phyloP scores from a whole-genome alignment of 2,888 invertebrate genomes.

The Drosophila parthenogenetica region DNA sequence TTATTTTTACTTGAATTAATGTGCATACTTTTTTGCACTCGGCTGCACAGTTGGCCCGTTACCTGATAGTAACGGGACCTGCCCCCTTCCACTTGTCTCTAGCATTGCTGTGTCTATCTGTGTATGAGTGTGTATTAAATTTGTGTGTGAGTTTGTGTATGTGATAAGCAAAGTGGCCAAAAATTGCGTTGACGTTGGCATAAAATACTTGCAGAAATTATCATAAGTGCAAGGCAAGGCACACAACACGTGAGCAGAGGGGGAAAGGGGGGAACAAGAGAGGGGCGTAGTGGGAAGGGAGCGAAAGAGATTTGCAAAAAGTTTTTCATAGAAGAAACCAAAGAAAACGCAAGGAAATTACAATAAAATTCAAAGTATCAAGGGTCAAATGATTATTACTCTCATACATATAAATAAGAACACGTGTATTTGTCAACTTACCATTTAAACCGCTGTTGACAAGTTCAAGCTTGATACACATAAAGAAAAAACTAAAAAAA shows the following conservation, averaged over 20 bases:
- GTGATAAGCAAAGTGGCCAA: conserved; percentile 63
- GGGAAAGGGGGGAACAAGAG: too few relatives aligned
- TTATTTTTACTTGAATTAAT: conserved; percentile 82
- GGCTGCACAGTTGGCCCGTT: conserved; percentile 75
- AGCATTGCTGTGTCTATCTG: neutral
- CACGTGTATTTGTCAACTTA: too few relatives aligned
- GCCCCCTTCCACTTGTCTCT: neutral
- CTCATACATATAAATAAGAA: too few relatives aligned
- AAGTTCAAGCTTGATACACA: too few relatives aligned
- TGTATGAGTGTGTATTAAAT: conserved; percentile 11
- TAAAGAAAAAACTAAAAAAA: too few relatives aligned
- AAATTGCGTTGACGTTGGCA: conserved; percentile 61
- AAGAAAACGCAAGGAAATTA: too few relatives aligned
- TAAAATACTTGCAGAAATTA: conserved; percentile 67
- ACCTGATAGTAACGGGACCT: conserved; percentile 63
- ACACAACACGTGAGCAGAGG: conserved; percentile 21
- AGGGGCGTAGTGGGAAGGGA: neutral
- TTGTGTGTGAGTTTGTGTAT: conserved; percentile 30
- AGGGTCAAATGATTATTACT: too few relatives aligned
- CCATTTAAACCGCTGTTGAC: too few relatives aligned
- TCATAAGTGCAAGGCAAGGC: conserved; percentile 58
- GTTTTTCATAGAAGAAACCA: too few relatives aligned
- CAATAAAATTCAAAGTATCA: too few relatives aligned
- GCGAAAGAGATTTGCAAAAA: too few relatives aligned
- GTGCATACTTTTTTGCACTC: conserved; percentile 79